A percentile compares a stretch with the other conserved stretches of the same genome.
Conservation (phyloP, 2,888 invertebrate genomes). For the Lithosia quadra region DNA sequence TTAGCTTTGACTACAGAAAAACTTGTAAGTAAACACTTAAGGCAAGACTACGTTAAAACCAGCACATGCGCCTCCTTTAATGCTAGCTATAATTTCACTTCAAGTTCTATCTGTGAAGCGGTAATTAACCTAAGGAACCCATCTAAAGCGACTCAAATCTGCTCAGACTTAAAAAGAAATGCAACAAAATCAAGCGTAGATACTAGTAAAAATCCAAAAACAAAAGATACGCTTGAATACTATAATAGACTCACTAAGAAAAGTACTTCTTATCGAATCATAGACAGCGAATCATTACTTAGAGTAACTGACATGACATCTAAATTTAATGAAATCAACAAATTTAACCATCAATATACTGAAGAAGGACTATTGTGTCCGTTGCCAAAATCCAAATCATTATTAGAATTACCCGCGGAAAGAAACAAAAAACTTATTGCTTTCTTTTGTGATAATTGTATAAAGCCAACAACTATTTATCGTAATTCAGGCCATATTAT, state of each 20-base stretch:
- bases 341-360: slow-evolving; percentile 24
- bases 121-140: slow-evolving; percentile 37
- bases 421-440: slow-evolving; percentile 56
- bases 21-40: slow-evolving; percentile 60
- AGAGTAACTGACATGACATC: slow-evolving; percentile 79
- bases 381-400: slow-evolving; percentile 60
- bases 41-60: slow-evolving; percentile 37
- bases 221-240: slow-evolving; percentile 50
- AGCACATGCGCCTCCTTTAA: slow-evolving; percentile 32
- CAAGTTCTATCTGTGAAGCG: slow-evolving; percentile 35
- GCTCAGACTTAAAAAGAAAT: slow-evolving; percentile 49
- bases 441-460: slow-evolving; percentile 59
- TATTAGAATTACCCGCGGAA: slow-evolving; percentile 56
- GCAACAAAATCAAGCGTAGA: slow-evolving; percentile 54
- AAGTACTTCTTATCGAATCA: slow-evolving; percentile 73
- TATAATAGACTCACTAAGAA: slow-evolving; percentile 61
- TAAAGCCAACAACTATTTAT: slow-evolving; percentile 18
- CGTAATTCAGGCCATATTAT: neutral
- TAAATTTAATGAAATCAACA: slow-evolving; percentile 47
- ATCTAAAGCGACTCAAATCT: slow-evolving; percentile 63
- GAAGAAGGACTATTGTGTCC: slow-evolving; percentile 53
- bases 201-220: slow-evolving; percentile 56
- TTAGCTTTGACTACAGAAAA: slow-evolving; percentile 64
- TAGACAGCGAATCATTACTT: slow-evolving; percentile 77
- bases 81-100: slow-evolving; percentile 29